A percentile compares a stretch with the other conserved stretches of the same genome.
Conservation (phyloP, 2,113 vertebrate species). For the Aramus guarauna region DNA sequence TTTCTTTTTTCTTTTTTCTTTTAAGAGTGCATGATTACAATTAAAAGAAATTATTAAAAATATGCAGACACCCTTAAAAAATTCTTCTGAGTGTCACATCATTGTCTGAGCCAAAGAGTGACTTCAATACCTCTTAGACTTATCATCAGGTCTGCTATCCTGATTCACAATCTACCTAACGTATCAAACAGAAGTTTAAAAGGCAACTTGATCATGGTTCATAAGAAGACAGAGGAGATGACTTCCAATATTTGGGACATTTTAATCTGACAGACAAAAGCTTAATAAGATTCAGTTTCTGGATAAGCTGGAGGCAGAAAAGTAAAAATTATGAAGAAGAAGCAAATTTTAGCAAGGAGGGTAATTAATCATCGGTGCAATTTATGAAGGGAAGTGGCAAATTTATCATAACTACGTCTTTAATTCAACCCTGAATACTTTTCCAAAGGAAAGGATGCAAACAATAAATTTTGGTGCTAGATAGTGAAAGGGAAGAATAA, state of each 20-base stretch:
- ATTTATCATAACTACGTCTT: background rate
- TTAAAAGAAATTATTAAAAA: background rate
- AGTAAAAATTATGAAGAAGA: background rate
- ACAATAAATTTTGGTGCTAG: background rate
- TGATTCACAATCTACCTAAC: background rate
- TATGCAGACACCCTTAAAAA: background rate
- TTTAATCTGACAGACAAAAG: background rate
- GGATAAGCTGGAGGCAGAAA: background rate
- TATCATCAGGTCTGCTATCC: background rate
- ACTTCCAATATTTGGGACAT: background rate
- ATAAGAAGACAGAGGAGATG: background rate
- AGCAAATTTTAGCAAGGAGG: background rate
- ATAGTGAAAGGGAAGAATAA: background rate
- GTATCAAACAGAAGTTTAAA: background rate
- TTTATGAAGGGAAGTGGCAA: background rate
- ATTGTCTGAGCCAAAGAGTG: background rate
- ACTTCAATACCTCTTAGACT: background rate
- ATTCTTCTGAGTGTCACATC: background rate
- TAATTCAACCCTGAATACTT: background rate
- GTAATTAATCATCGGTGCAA: background rate
- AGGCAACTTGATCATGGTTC: background rate
- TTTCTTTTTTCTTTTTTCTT: background rate
- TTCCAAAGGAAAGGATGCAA: background rate
- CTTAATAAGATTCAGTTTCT: background rate
- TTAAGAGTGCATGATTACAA: background rate